A percentile compares a stretch with the other conserved stretches of the same genome.
These are phyloP conservation scores for Tipula lateralis DNA, from an alignment of 2,888 invertebrate genomes.

Conservation along the genomic window DNA sequence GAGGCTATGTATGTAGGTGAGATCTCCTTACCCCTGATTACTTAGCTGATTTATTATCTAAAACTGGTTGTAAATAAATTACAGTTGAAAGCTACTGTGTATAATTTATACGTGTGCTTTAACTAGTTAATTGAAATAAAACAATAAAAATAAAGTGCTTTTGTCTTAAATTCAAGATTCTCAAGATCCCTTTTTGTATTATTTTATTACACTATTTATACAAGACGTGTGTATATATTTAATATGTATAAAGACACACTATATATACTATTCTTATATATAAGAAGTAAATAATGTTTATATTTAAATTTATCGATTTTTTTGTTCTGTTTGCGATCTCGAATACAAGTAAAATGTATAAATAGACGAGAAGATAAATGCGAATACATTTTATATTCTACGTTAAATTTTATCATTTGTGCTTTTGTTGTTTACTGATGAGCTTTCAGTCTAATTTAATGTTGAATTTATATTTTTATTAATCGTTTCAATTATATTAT, in stretches of 20 bases:
- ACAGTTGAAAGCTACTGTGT: not conserved
- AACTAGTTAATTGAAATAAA: not conserved
- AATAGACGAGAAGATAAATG: not conserved
- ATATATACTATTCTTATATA: not conserved
- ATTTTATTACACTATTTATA: not conserved
- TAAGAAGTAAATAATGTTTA: not conserved
- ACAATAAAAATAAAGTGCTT: conserved; percentile 8
- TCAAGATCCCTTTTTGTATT: not conserved
- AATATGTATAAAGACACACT: not conserved
- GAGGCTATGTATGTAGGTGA: too few species aligned
- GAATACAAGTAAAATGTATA: not conserved
- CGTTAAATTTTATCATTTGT: not conserved
- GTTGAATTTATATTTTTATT: not conserved
- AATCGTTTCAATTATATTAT: not conserved
- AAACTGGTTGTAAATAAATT: not conserved
- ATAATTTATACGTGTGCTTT: not conserved
- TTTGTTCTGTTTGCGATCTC: not conserved
- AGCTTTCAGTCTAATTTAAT: conserved; percentile 1
- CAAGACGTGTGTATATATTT: not conserved
- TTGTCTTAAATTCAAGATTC: conserved; percentile 6
- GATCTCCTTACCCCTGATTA: not conserved
- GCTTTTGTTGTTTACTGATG: not conserved
- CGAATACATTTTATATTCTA: not conserved
- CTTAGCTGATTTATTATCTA: not conserved
- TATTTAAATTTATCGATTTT: not conserved